phyloP scores from a whole-genome alignment of 2,797 vertebrate species.

The Sebastes flavidus region DNA sequence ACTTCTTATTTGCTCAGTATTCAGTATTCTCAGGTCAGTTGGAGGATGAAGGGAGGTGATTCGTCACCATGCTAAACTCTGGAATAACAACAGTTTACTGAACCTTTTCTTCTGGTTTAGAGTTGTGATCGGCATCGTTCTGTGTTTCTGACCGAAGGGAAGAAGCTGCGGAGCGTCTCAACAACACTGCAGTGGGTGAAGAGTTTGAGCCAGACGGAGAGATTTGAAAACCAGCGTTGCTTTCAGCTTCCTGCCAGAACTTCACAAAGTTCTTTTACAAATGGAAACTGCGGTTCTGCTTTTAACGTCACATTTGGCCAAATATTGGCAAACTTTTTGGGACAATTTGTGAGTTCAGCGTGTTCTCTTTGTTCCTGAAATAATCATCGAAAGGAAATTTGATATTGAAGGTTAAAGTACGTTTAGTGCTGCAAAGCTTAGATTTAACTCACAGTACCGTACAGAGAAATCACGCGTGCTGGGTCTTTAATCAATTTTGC shows the following conservation, averaged over 20 bases:
- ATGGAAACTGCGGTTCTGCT: background rate
- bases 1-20: no score
- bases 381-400: background rate
- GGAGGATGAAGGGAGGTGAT: background rate
- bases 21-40: no score
- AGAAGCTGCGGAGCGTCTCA: background rate
- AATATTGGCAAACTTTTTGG: background rate
- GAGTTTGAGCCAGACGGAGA: background rate
- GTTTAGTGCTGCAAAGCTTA: background rate
- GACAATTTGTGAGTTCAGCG: background rate
- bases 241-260: background rate
- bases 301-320: background rate
- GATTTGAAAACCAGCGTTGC: background rate
- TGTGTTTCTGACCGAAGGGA: background rate
- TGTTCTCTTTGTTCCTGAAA: background rate
- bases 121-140: background rate
- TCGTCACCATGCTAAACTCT: background rate
- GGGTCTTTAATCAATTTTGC: conserved; percentile 19
- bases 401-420: background rate
- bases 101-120: no score
- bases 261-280: background rate
- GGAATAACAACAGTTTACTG: background rate
- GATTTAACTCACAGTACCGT: background rate
- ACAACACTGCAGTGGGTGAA: background rate
- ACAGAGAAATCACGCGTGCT: background rate